phyloP scores from a whole-genome alignment of 2,888 invertebrate genomes.

The Noctua comes region DNA sequence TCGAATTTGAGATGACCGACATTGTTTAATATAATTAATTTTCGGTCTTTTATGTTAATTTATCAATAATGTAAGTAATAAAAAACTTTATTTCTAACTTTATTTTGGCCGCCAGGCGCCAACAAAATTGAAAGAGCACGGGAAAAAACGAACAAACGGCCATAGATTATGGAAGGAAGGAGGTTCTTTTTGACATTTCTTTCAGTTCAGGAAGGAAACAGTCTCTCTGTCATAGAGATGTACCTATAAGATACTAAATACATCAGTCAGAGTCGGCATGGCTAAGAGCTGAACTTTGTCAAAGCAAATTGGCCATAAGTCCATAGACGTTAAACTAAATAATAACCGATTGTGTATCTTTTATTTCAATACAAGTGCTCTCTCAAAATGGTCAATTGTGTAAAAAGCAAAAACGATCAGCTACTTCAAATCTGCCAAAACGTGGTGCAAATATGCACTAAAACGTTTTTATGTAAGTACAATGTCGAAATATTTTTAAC shows the following conservation, averaged over 20 bases:
- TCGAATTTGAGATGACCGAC: constrained; percentile 6
- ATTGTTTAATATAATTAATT: background rate
- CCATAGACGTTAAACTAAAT: too few species aligned
- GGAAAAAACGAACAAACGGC: background rate
- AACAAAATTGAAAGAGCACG: background rate
- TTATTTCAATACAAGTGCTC: too few species aligned
- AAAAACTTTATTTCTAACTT: background rate
- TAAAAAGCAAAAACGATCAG: too few species aligned
- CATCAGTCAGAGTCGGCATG: background rate
- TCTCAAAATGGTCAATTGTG: too few species aligned
- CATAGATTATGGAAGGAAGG: background rate
- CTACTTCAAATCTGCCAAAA: too few species aligned
- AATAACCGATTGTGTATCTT: too few species aligned
- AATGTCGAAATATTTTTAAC: too few species aligned
- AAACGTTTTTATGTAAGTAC: too few species aligned
- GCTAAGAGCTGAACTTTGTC: too few species aligned
- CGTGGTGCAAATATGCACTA: too few species aligned
- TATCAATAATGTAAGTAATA: background rate
- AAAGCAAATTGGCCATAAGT: too few species aligned
- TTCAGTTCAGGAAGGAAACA: background rate
- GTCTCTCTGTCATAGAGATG: constrained; percentile 7
- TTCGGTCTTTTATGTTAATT: background rate
- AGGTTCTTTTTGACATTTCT: constrained; percentile 11
- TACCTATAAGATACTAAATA: background rate
- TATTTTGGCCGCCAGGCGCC: background rate